Percentiles rank a stretch among this genome's conserved stretches.
Evolutionary conservation across 2,113 vertebrate genomes (phyloP).

Genomic region (Manacus vitellinus): DNA sequence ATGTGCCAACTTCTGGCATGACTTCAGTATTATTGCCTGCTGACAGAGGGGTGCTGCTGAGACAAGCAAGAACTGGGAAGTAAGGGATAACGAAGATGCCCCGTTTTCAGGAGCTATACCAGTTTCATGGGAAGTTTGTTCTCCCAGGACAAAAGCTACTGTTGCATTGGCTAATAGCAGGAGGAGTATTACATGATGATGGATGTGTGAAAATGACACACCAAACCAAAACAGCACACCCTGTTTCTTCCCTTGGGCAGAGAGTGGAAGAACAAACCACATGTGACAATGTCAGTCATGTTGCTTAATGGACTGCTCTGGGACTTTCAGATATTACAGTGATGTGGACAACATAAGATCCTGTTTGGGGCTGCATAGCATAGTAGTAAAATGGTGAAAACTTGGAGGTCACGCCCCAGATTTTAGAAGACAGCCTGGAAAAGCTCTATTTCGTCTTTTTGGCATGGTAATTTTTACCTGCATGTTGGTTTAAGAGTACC

Average conservation of each 20-base stretch:
- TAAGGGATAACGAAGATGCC: background rate
- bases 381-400: background rate
- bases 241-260: background rate
- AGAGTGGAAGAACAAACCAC: slow-evolving; percentile 14
- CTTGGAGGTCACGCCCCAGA: background rate
- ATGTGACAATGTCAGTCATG: background rate
- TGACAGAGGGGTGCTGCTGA: background rate
- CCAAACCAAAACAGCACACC: background rate
- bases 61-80: background rate
- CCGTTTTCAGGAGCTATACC: background rate
- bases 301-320: background rate
- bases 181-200: background rate
- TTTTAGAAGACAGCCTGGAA: background rate
- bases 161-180: slow-evolving; percentile 1
- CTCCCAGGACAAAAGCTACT: slow-evolving; percentile 1
- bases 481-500: background rate
- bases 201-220: slow-evolving; percentile 26
- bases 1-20: background rate
- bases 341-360: background rate
- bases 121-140: slow-evolving; percentile 1
- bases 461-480: background rate
- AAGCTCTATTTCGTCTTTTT: background rate
- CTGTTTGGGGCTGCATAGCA: background rate
- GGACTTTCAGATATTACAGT: background rate
- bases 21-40: background rate